Evolutionary conservation across 2,797 vertebrate genomes (phyloP), one percentile per base, ranked within the genome.

Genomic region (Presbytis comata): DNA sequence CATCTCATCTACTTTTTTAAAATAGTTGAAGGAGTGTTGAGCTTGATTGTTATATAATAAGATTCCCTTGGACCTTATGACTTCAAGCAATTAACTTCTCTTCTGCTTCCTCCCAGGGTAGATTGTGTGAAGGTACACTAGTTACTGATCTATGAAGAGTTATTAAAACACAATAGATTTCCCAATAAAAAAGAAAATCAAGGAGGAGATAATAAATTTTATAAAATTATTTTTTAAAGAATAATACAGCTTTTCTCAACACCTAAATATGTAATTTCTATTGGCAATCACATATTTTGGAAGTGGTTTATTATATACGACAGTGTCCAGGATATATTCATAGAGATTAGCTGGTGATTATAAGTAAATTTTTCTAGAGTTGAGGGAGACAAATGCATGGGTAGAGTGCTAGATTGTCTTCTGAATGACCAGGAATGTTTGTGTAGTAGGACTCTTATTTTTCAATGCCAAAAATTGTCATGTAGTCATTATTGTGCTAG

Each of bases 391-490:
- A 39, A n/a, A 2, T 26, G 1, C 14, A 26, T 53, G 36, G 0
- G 7, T 13, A 48, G 59, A 0, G 0, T 44, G 0, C 41, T 79
- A 50, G 30, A 3, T 12, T 8, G 36, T 24, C 0, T 81, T 53
- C 14, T 59, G 24, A 30, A 3, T 4, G 16, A 17, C 48, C 30
- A 46, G 36, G 33, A 10, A 44, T 8, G 8, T 24, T 41, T 39
- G 10, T 12, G 0, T 4, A 44, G 28, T 24, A 39, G 39, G 3
- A 86, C 21, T 36, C 1, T 30, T n/a, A 55, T 6, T 48, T 89
- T 84, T 39, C 41, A 92, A 1, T 21, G 8, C 7, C n/a, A 39
- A 82, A 92, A 53, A 12, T 11, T 53, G 21, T n/a, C 33, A 3
- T 53, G 53, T 80, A 59, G 17, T 78, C 19, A 44, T 5, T 41